A percentile compares a stretch with the other conserved stretches of the same genome.
Conservation (phyloP, 2,888 invertebrate species). For the Cosmia pyralina region DNA sequence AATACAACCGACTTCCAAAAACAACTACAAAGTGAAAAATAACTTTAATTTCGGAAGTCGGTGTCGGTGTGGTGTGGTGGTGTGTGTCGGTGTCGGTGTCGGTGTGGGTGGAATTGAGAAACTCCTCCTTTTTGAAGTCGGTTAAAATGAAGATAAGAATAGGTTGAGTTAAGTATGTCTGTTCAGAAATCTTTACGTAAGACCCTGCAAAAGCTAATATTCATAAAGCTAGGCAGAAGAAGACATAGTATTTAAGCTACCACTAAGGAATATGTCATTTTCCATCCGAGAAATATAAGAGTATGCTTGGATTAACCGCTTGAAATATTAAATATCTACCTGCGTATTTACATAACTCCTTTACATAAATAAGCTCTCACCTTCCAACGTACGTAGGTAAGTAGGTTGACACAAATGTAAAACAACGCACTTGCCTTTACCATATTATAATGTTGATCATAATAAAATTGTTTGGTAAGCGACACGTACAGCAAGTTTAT, state of each 20-base stretch:
- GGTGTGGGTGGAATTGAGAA: too few relatives aligned
- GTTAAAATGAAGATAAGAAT: not conserved
- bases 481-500: conserved; percentile 61
- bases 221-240: conserved; percentile 15
- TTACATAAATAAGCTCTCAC: conserved; percentile 50
- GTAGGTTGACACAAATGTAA: conserved; percentile 45
- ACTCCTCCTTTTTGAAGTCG: too few relatives aligned
- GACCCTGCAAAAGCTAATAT: conserved; percentile 8
- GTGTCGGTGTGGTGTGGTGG: too few relatives aligned
- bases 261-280: conserved; percentile 32
- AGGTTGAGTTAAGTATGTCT: not conserved
- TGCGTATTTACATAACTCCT: conserved; percentile 53
- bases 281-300: conserved; percentile 36
- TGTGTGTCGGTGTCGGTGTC: too few relatives aligned
- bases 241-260: conserved; percentile 7
- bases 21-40: too few relatives aligned
- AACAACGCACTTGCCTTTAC: conserved; percentile 46
- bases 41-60: too few relatives aligned
- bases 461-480: conserved; percentile 59
- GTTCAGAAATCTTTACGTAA: not conserved
- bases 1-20: too few relatives aligned
- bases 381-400: conserved; percentile 9
- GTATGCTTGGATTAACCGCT: conserved; percentile 45
- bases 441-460: conserved; percentile 54
- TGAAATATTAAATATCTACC: conserved; percentile 53